phyloP scores from a whole-genome alignment of 2,888 invertebrate genomes.

The Aphidius colemani region DNA sequence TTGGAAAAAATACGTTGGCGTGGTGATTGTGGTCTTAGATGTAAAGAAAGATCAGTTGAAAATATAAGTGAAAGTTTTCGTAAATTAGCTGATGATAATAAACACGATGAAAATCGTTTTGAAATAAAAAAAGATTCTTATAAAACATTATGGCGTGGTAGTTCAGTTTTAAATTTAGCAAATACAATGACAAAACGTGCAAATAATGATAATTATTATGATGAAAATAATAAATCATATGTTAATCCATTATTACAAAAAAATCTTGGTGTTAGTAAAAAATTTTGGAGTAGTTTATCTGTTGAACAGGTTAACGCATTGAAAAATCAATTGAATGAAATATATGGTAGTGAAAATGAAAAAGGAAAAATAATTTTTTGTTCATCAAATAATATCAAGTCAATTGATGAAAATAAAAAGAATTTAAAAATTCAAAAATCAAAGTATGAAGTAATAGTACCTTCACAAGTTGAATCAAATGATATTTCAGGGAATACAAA shows the following conservation, averaged over 20 bases:
- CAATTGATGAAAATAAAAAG: constrained; percentile 8
- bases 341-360: constrained; percentile 70
- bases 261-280: constrained; percentile 71
- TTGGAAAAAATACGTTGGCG: constrained; percentile 78
- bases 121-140: constrained; percentile 70
- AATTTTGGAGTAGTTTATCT: constrained; percentile 82
- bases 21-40: constrained; percentile 72
- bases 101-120: constrained; percentile 58
- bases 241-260: constrained; percentile 62
- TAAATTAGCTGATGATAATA: constrained; percentile 64
- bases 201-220: constrained; percentile 59
- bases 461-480: constrained; percentile 38
- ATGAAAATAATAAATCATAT: constrained; percentile 53
- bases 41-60: constrained; percentile 86
- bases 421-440: not conserved
- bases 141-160: constrained; percentile 83
- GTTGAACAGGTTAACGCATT: constrained; percentile 81
- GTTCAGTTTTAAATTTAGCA: constrained; percentile 80
- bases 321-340: constrained; percentile 79
- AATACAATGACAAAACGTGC: constrained; percentile 70
- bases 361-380: constrained; percentile 19
- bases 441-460: constrained; percentile 51
- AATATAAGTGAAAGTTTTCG: constrained; percentile 80
- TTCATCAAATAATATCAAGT: not conserved
- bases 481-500: constrained; percentile 37